Evolutionary conservation across 2,797 vertebrate genomes (phyloP).

Genomic region (Danio tinwini): DNA sequence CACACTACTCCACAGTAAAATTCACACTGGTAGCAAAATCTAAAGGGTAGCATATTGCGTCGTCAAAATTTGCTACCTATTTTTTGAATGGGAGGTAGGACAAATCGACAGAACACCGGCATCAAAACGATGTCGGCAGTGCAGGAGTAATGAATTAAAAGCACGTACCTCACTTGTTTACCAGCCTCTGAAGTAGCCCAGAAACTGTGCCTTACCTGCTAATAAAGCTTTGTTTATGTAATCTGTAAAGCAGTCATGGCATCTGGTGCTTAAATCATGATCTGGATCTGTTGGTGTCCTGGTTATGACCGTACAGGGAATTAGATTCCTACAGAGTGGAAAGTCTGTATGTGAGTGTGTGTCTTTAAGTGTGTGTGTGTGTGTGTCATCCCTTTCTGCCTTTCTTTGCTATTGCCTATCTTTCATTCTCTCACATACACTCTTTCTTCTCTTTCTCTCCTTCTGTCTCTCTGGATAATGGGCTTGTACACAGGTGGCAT

Average conservation of each 20-base stretch:
- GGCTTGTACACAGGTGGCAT: slow-evolving; percentile 59
- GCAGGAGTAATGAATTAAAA: slow-evolving; percentile 64
- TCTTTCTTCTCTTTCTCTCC: slow-evolving; percentile 25
- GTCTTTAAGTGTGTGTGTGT: slow-evolving; percentile 1
- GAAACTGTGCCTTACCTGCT: slow-evolving; percentile 62
- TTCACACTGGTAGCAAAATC: too few relatives aligned
- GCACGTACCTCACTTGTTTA: slow-evolving; percentile 72
- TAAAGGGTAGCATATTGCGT: too few relatives aligned
- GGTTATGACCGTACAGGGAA: slow-evolving; percentile 36
- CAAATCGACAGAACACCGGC: too few relatives aligned
- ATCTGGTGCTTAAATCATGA: slow-evolving; percentile 30
- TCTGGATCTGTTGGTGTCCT: slow-evolving; percentile 28
- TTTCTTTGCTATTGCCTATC: slow-evolving; percentile 14
- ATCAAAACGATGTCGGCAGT: neutral
- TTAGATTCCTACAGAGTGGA: slow-evolving; percentile 20
- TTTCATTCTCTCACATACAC: slow-evolving; percentile 13
- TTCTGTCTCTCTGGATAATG: slow-evolving; percentile 55
- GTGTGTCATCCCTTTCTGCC: slow-evolving; percentile 8
- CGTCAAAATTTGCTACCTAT: too few relatives aligned
- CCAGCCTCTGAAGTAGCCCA: slow-evolving; percentile 65
- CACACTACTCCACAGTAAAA: too few relatives aligned
- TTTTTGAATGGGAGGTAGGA: too few relatives aligned
- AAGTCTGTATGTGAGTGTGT: slow-evolving; percentile 8
- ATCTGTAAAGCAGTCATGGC: slow-evolving; percentile 25
- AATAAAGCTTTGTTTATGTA: slow-evolving; percentile 57